Conservation (phyloP, 2,888 invertebrate species). For the Omphaloscelis lunosa region DNA sequence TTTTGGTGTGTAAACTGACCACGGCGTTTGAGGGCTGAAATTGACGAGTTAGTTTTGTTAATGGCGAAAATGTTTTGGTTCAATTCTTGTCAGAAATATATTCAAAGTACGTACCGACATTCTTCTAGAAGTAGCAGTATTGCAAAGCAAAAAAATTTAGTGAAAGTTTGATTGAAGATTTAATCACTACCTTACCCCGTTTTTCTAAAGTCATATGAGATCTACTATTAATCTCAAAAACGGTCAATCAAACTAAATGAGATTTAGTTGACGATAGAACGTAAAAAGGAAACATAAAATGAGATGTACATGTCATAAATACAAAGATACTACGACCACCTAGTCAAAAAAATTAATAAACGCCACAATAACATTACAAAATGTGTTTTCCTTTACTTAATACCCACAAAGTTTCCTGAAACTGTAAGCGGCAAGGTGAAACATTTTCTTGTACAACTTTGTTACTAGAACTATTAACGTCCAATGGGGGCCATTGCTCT, state of each 20-base stretch:
- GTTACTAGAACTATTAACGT: slow-evolving; percentile 51
- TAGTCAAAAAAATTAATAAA: slow-evolving; percentile 21
- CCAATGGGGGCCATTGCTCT: slow-evolving; percentile 25
- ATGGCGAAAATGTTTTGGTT: no score
- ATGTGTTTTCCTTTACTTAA: slow-evolving; percentile 13
- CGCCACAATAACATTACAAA: slow-evolving; percentile 7
- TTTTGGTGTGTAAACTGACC: slow-evolving; percentile 34
- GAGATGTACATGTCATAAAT: no score
- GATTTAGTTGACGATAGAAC: not conserved
- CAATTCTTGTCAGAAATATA: no score
- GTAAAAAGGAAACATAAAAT: not conserved
- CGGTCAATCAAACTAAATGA: not conserved
- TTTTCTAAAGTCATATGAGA: not conserved
- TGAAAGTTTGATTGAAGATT: no score
- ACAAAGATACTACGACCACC: not conserved
- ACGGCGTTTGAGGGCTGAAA: slow-evolving; percentile 27
- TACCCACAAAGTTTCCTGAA: slow-evolving; percentile 40
- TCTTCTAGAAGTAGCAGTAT: no score
- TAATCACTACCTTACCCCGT: no score
- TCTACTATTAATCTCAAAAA: not conserved
- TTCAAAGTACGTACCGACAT: no score
- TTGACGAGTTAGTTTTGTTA: slow-evolving; percentile 9
- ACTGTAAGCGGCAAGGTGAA: slow-evolving; percentile 36
- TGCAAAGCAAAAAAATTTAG: not conserved
- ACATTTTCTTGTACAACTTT: slow-evolving; percentile 53